Base-by-base conservation (phyloP, 2,797 vertebrate species). In the Phylloscopus collybita region DNA sequence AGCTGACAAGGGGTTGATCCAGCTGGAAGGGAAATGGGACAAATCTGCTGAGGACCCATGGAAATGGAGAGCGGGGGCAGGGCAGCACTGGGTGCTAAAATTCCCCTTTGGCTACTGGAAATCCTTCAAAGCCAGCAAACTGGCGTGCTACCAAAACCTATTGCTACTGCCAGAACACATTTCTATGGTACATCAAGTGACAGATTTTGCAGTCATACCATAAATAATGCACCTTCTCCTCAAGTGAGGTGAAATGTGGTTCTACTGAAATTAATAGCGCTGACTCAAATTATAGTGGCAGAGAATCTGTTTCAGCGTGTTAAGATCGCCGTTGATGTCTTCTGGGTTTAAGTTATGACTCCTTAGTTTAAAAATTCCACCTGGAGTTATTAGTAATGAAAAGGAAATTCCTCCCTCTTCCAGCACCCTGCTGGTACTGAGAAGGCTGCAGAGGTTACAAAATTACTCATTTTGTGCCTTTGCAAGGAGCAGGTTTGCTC, bases 51-150 rank as follows among this genome's bases (percentile, higher is more conserved):
- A 3, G 5, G 40, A 75, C 42, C 40, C 8, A 3, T 5, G 4
- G 76, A 91, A 79, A 64, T 0, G 2, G 60, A 89, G 45, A 6
- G 2, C 0, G 0, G 29, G n/a, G 14, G 10, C 30, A 88, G 19
- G 81, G 62, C 4, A 16, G 20, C 0, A 2, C 51, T 44, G 83
- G 67, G 74, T 82, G 86, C 83, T 83, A 38, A 85, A 95, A 91
- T 85, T 80, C 71, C 88, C 83, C 88, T 74, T 88, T 86, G 72
- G 88, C 95, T 96, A 73, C 88, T 93, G 91, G 92, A 96, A 96
- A 86, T 42, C 78, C 83, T 87, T 95, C 94, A 97, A 96, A 97
- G 96, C 30, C 83, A 87, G 74, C 10, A 49, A 67, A 65, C 50
- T 90, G 93, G 86, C 71, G 0, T 74, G 45, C 44, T 49, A 88